Evolutionary conservation across 2,888 invertebrate species (phyloP), one percentile per base, ranked within the genome.

Genomic region (Cecidostiba fungosa): DNA sequence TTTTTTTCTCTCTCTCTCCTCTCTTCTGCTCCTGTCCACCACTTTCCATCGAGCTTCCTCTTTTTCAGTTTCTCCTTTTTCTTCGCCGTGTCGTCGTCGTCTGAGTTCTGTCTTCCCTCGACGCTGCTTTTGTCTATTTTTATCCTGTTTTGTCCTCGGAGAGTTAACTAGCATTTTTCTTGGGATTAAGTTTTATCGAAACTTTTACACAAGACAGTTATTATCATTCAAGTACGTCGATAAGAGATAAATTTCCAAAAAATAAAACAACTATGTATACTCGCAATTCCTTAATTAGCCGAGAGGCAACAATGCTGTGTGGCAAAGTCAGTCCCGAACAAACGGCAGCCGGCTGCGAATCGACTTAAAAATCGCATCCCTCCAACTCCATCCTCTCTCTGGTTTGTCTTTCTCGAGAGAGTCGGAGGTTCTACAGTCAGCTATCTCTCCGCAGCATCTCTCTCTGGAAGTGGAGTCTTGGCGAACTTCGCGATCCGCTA

Each of bases 401-500:
- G 43, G 74, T 77, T 77, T 77, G 77, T 77, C 54, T 70, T 72
- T 72, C 62, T 69, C 32, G 36, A 50, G n/a, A n/a, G n/a, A n/a
- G 76, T 85, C n/a, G 8, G 54, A 59, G 29, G 10, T 29, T 66
- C 26, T 59, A 23, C 54, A 59, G 77, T 50, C 62, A 74, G 39
- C 72, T 70, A 85, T 82, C 79, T 82, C 83, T 39, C 79, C 16
- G 50, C 32, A 62, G 23, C 23, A n/a, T 23, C 19, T 39, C 29
- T 29, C 74, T 74, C 4, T n/a, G n/a, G n/a, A 19, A 39, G 72
- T 72, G 19, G 36, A 72, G 36, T n/a, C 36, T 76, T 47, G 32
- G n/a, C 32, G 32, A 85, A 85, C 70, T 85, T 82, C 26, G 79
- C 47, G 74, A 79, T 74, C 76, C 50, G 32, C 78, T 59, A 85